Percentiles rank a stretch among this genome's conserved stretches.
These are phyloP conservation scores for Paralichthys olivaceus DNA, from an alignment of 2,113 vertebrate genomes.

Conservation along the genomic window DNA sequence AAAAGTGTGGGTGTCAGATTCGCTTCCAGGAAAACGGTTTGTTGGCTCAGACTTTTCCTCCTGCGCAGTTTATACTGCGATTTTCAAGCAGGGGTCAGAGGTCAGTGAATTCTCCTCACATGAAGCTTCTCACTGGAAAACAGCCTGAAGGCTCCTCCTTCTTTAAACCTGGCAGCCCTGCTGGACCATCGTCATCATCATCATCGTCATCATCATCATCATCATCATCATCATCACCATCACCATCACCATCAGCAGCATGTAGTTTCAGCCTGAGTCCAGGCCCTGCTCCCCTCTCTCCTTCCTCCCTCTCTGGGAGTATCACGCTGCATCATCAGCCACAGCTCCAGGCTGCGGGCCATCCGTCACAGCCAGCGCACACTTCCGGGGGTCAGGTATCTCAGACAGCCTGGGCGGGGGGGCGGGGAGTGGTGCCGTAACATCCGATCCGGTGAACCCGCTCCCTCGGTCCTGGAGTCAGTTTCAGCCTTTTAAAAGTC, in stretches of 20 bases:
- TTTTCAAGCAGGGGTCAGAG: neutral
- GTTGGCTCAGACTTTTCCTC: conserved; percentile 24
- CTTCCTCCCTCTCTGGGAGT: conserved; percentile 62
- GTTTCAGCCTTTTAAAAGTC: conserved; percentile 50
- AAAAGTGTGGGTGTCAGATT: conserved; percentile 29
- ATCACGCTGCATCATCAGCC: conserved; percentile 50
- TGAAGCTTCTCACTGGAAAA: conserved; percentile 7
- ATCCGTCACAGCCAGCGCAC: conserved; percentile 52
- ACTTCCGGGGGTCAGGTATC: conserved; percentile 65
- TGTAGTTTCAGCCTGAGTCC: conserved; percentile 1
- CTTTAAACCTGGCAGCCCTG: neutral
- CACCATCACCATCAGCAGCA: neutral
- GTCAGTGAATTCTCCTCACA: neutral
- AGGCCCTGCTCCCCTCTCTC: conserved; percentile 17
- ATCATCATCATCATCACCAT: too few species aligned
- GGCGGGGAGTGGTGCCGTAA: neutral
- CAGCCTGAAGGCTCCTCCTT: conserved; percentile 3
- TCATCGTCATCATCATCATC: too few species aligned
- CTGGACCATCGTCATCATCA: too few species aligned
- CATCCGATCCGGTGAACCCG: conserved; percentile 47
- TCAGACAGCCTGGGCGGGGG: conserved; percentile 33
- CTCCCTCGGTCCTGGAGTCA: conserved; percentile 30
- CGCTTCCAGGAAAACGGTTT: conserved; percentile 33
- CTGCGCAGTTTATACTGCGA: neutral
- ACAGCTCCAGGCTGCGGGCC: conserved; percentile 33